A percentile compares a stretch with the other conserved stretches of the same genome.
Evolutionary conservation across 2,113 vertebrate genomes (phyloP).

Genomic region (Aspidoscelis tigris): DNA sequence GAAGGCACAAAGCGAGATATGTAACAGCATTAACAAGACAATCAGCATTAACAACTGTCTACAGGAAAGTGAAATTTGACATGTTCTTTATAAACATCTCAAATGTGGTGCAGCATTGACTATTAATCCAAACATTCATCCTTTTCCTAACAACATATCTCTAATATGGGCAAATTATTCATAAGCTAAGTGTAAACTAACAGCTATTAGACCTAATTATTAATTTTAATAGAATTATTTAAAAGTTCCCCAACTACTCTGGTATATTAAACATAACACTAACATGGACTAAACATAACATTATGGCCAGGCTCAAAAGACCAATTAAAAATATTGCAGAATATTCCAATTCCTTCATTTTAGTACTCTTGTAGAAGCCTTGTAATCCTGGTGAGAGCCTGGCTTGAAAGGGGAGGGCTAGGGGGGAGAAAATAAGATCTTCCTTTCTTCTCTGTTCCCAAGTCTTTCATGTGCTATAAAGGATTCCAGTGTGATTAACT

Average conservation of each 20-base stretch:
- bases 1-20: not conserved
- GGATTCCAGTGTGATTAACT: not conserved
- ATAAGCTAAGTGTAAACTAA: not conserved
- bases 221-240: not conserved
- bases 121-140: not conserved
- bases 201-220: not conserved
- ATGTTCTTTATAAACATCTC: not conserved
- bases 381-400: not conserved
- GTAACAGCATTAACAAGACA: not conserved
- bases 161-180: not conserved
- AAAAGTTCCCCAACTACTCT: not conserved
- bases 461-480: not conserved
- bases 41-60: not conserved
- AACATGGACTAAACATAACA: not conserved
- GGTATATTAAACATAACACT: not conserved
- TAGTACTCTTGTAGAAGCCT: not conserved
- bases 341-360: not conserved
- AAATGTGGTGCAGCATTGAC: not conserved
- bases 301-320: not conserved
- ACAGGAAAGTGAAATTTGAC: not conserved
- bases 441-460: not conserved
- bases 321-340: not conserved
- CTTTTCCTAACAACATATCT: not conserved
- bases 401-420: not conserved
- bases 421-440: not conserved